Percentiles rank a stretch among this genome's conserved stretches.
phyloP scores from a whole-genome alignment of 2,888 invertebrate species.

The Poecilus cupreus region DNA sequence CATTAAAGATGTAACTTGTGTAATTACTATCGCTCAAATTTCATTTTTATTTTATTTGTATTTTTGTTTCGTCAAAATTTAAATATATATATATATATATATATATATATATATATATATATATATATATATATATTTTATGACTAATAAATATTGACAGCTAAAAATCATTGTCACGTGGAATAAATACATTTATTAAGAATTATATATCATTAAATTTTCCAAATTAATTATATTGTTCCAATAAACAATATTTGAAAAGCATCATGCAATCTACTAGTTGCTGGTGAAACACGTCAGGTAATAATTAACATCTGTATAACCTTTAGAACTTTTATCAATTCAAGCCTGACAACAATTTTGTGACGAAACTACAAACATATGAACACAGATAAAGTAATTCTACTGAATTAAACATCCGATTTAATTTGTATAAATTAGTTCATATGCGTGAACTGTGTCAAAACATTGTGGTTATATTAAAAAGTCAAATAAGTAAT shows the following conservation, averaged over 20 bases:
- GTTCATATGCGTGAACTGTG: constrained; percentile 9
- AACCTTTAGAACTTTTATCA: constrained; percentile 38
- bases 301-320: not conserved
- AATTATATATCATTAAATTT: not conserved
- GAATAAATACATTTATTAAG: not conserved
- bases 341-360: constrained; percentile 31
- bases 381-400: not conserved
- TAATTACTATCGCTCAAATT: no score
- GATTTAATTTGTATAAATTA: not conserved
- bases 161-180: not conserved
- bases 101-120: no score
- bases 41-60: no score
- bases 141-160: no score
- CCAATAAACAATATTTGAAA: not conserved
- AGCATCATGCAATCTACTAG: not conserved
- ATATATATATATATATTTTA: no score
- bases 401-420: not conserved
- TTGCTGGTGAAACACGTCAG: constrained; percentile 5
- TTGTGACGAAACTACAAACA: constrained; percentile 22
- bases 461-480: constrained; percentile 18
- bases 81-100: no score
- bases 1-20: no score
- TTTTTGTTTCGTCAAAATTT: no score
- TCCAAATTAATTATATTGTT: not conserved
- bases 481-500: not conserved